Evolutionary conservation across 1,140 invertebrate genomes (phyloP).

Genomic region (Heliconius nattereri): DNA sequence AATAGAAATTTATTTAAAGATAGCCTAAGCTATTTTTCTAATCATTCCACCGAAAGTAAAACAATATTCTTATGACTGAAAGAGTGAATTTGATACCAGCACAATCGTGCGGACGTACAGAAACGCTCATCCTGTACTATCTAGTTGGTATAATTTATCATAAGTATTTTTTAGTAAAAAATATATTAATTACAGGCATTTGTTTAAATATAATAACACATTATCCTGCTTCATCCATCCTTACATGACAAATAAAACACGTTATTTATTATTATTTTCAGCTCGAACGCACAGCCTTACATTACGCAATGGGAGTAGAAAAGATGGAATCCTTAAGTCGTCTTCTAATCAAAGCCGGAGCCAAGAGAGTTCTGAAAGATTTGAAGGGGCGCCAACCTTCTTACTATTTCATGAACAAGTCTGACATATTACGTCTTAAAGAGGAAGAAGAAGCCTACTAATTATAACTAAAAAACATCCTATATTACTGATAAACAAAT

Average conservation of each 20-base stretch:
- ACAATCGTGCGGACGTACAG: no score
- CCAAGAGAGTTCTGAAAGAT: conserved; percentile 91
- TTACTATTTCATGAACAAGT: conserved; percentile 96
- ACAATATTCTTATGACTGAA: no score
- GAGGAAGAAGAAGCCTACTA: conserved; percentile 87
- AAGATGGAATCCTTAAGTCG: conserved; percentile 90
- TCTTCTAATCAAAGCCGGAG: conserved; percentile 90
- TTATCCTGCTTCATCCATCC: no score
- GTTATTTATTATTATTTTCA: conserved; percentile 64
- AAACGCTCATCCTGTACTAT: no score
- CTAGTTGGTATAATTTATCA: no score
- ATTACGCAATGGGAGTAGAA: conserved; percentile 94
- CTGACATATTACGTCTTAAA: conserved; percentile 91
- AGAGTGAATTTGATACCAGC: no score
- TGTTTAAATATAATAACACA: no score
- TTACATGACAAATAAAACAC: neutral
- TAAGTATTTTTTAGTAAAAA: no score
- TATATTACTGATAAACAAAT: neutral
- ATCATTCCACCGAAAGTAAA: no score
- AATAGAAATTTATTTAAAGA: neutral
- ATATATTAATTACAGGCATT: no score
- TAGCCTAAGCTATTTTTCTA: no score
- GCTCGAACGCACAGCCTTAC: conserved; percentile 92
- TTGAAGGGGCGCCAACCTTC: conserved; percentile 93
- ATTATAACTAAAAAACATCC: conserved; percentile 6